Base-by-base conservation (phyloP, 1,140 invertebrate genomes). In the Radopholus similis region DNA sequence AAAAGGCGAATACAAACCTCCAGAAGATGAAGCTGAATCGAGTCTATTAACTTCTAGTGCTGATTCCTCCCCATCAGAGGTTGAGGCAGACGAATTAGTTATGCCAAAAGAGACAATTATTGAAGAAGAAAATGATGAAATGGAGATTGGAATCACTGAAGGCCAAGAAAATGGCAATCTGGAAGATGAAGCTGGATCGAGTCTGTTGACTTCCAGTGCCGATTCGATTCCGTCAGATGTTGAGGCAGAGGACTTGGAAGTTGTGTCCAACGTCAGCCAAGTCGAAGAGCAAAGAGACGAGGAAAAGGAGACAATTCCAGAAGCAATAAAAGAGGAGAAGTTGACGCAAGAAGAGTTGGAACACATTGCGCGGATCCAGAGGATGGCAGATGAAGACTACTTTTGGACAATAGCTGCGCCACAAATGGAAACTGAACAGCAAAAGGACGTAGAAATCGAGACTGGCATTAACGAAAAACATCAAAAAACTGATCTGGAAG, bases 311-410 rank as follows among this genome's bases (percentile, higher is more conserved):
- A 57, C 13, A 32, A 57, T 11, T 38, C 34, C 21, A 30, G 23
- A 30, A n/a, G 13, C 4, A 57, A 30, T 57, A 13, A 57, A 57
- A 21, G 18, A 0, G 38, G 8, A 57, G 26, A 57, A 32, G 15
- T 30, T 44, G 38, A 23, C 38, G 15, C 0, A 57, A 38, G 55
- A 60, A 60, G 26, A 18, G 35, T 38, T 1, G 44, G 4, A 4
- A 30, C 72, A 73, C 21, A 73, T 73, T 47, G 75, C 63, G 42
- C 55, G 38, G 15, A 68, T 73, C 35, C 37, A 59, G 32, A 32
- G 38, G 38, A 28, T 77, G n/a, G 72, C 72, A 13, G 75, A 74
- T 47, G 32, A 69, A 44, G 30, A 40, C 11, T n/a, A 34, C 13
- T 0, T n/a, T 40, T n/a, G 0, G n/a, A 40, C 11, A 40, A 13